Conservation (phyloP, 2,113 vertebrate genomes). For the Lagopus muta region DNA sequence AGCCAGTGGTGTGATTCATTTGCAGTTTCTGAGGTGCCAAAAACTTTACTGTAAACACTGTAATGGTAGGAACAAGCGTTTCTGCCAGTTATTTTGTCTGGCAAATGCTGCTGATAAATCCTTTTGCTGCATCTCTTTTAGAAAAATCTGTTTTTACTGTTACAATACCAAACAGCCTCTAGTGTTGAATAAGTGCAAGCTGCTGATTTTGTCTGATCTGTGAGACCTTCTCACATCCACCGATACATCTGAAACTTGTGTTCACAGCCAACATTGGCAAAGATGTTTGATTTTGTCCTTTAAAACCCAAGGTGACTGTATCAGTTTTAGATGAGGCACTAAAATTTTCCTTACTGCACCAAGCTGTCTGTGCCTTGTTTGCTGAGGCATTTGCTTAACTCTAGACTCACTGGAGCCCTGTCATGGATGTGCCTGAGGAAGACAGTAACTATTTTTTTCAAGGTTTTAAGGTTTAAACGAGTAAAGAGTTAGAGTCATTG, state of each 20-base stretch:
- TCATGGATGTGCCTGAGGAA: not conserved
- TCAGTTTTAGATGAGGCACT: conserved; percentile 38
- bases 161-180: not conserved
- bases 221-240: not conserved
- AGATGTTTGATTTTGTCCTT: not conserved
- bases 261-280: not conserved
- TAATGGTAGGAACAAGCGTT: not conserved
- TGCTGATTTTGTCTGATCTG: not conserved
- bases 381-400: not conserved
- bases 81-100: conserved; percentile 14
- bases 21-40: not conserved
- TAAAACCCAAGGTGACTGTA: not conserved
- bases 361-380: not conserved
- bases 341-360: not conserved
- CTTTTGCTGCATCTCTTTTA: not conserved
- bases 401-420: not conserved
- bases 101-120: not conserved
- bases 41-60: not conserved
- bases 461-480: not conserved
- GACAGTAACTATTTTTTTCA: not conserved
- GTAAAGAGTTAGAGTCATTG: not conserved
- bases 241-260: not conserved
- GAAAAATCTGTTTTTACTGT: not conserved
- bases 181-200: not conserved
- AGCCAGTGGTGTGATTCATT: not conserved